A percentile compares a stretch with the other conserved stretches of the same genome.
Evolutionary conservation across 2,797 vertebrate genomes (phyloP).

Genomic region (Aythya fuligula): DNA sequence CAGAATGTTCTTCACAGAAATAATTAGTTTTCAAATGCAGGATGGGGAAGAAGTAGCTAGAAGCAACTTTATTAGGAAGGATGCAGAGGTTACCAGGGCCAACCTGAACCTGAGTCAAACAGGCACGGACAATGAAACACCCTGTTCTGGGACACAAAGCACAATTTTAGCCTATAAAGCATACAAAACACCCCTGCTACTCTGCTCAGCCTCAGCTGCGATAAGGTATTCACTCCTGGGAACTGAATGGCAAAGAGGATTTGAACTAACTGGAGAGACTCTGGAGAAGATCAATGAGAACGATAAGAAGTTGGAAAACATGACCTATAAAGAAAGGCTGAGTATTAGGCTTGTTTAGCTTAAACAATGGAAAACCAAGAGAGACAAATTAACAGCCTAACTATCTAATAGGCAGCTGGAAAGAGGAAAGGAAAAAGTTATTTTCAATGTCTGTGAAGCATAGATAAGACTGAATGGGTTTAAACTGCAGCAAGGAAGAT

Average conservation of each 20-base stretch:
- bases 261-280: neutral
- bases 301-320: neutral
- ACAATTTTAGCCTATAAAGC: neutral
- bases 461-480: constrained; percentile 29
- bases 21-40: neutral
- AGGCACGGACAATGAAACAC: neutral
- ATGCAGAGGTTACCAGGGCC: neutral
- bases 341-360: neutral
- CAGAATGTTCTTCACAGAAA: neutral
- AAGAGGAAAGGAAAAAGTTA: neutral
- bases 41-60: neutral
- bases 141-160: neutral
- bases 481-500: neutral
- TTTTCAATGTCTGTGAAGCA: neutral
- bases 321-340: neutral
- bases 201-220: rapidly evolving
- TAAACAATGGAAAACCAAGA: constrained; percentile 31
- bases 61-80: neutral
- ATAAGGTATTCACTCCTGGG: rapidly evolving
- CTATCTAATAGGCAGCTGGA: neutral
- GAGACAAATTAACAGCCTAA: constrained; percentile 7
- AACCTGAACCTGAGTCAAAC: neutral
- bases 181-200: neutral
- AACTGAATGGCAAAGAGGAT: neutral
- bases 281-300: neutral